phyloP scores from a whole-genome alignment of 2,797 vertebrate genomes.

The Brotula barbata region DNA sequence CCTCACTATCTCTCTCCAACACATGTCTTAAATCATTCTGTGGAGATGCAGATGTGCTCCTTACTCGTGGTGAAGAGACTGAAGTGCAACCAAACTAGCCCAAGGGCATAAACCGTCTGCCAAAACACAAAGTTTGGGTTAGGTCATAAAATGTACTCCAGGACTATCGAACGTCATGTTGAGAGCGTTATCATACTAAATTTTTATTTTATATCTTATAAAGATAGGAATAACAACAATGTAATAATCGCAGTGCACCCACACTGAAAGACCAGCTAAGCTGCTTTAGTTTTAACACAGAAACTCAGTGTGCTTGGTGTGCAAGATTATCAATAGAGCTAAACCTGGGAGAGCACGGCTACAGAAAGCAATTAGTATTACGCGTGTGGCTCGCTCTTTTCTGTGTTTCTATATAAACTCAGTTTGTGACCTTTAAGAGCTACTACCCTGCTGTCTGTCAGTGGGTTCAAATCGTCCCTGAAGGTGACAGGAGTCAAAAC shows the following conservation, averaged over 20 bases:
- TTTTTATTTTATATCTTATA: too few relatives aligned
- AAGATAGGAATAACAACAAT: too few relatives aligned
- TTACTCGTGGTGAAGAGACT: background rate
- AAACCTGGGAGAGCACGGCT: conserved; percentile 29
- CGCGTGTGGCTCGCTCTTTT: too few relatives aligned
- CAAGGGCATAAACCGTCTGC: background rate
- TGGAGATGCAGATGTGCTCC: conserved; percentile 6
- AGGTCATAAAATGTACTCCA: too few relatives aligned
- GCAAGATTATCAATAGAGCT: conserved; percentile 58
- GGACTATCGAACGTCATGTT: too few relatives aligned
- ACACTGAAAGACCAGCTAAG: conserved; percentile 56
- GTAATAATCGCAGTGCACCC: too few relatives aligned
- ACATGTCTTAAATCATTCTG: conserved; percentile 15
- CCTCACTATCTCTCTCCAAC: conserved; percentile 63
- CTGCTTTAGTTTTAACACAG: conserved; percentile 63
- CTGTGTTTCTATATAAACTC: too few relatives aligned
- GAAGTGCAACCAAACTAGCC: background rate
- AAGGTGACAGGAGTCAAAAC: conserved; percentile 5
- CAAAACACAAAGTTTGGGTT: too few relatives aligned
- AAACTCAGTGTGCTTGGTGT: conserved; percentile 66
- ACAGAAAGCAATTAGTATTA: conserved; percentile 35
- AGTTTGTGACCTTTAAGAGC: background rate
- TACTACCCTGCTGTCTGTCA: too few relatives aligned
- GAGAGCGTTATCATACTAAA: too few relatives aligned
- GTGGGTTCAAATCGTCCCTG: too few relatives aligned